Percentiles rank a stretch among this genome's conserved stretches.
Evolutionary conservation across 2,888 invertebrate species (phyloP).

Genomic region (Agriopis leucophaearia): DNA sequence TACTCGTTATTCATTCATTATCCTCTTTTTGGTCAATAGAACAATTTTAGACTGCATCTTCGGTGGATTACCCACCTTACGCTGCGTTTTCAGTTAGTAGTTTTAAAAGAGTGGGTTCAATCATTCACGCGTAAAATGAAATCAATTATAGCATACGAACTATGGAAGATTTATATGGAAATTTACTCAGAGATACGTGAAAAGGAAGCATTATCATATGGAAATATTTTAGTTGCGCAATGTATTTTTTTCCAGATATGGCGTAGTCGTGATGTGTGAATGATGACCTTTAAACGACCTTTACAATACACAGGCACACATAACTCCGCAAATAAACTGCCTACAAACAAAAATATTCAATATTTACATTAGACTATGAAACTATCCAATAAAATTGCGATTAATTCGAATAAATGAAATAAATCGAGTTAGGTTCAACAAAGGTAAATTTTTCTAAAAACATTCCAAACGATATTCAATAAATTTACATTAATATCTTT

Average conservation of each 20-base stretch:
- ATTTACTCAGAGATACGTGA: too few species aligned
- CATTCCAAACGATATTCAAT: slow-evolving; percentile 79
- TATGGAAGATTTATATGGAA: too few species aligned
- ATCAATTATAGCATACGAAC: too few species aligned
- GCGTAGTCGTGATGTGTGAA: slow-evolving; percentile 36
- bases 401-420: slow-evolving; percentile 75
- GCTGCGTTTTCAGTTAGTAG: too few species aligned
- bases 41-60: too few species aligned
- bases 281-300: slow-evolving; percentile 62
- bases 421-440: slow-evolving; percentile 80
- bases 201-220: background rate
- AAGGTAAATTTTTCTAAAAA: slow-evolving; percentile 86
- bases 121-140: too few species aligned
- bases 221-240: background rate
- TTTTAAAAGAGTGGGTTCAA: too few species aligned
- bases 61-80: too few species aligned
- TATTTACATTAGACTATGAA: slow-evolving; percentile 80
- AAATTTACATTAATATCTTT: slow-evolving; percentile 80
- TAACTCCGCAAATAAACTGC: slow-evolving; percentile 72
- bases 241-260: background rate
- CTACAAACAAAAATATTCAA: slow-evolving; percentile 74
- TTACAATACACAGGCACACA: slow-evolving; percentile 76
- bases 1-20: too few species aligned
- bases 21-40: too few species aligned
- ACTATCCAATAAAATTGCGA: slow-evolving; percentile 77